Evolutionary conservation across 2,797 vertebrate species (phyloP).

Genomic region (Alauda arvensis): DNA sequence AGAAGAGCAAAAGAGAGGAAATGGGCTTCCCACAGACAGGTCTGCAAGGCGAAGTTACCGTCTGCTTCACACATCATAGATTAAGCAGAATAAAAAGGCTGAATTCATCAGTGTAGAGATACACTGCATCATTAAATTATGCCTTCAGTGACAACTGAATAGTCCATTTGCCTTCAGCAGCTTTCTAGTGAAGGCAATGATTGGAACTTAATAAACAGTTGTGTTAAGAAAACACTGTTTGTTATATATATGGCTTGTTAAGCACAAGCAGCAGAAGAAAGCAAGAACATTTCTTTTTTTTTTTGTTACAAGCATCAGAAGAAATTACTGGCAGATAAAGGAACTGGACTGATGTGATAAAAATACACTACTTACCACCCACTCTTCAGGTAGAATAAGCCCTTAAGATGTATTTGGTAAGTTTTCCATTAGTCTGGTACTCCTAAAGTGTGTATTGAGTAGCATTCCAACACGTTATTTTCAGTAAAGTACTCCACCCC

Average conservation of each 20-base stretch:
- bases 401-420: neutral
- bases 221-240: neutral
- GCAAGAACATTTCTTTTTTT: neutral
- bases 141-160: constrained; percentile 18
- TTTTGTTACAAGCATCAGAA: neutral
- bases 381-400: neutral
- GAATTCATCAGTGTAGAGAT: constrained; percentile 1
- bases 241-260: neutral
- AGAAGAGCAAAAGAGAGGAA: neutral
- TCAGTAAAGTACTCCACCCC: neutral
- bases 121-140: neutral
- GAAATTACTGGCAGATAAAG: neutral
- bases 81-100: constrained; percentile 13
- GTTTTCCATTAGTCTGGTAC: neutral
- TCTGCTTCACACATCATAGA: constrained; percentile 1
- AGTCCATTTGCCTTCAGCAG: constrained; percentile 28
- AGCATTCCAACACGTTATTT: neutral
- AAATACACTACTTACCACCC: neutral
- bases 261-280: constrained; percentile 16
- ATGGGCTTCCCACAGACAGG: neutral
- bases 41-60: neutral
- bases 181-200: neutral
- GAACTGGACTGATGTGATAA: neutral
- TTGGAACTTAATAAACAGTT: constrained; percentile 29
- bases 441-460: neutral